Evolutionary conservation across 2,797 vertebrate species (phyloP), one percentile per base, ranked within the genome.

Genomic region (Tiaroga cobitis): DNA sequence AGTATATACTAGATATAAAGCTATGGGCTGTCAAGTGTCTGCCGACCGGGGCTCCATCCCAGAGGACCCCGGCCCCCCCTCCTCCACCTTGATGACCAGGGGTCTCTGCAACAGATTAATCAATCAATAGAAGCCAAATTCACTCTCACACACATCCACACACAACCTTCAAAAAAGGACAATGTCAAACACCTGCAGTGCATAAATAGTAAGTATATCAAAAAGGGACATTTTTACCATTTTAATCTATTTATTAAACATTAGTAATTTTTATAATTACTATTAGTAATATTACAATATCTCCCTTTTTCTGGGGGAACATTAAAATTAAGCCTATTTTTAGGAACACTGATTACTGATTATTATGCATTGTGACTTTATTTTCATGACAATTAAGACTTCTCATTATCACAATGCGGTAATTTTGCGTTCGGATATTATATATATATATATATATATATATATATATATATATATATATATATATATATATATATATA

Each of bases 71-170:
- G 2, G 29, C 39, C 39, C 6, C 13, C 18, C 37, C 26, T 21
- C 39, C 13, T 59, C 15, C 2, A 15, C 29, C 21, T 46, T 56
- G 6, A 70, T 84, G 74, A 79, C 34, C 67, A 72, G 19, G n/a
- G 39, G 46, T 34, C 49, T 70, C 51, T 84, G 37, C 73, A 78
- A 54, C 51, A 72, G 24, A 56, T 37, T 80, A 37, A 79, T 74
- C 1, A 56, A 61, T 79, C 39, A 83, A 54, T 43, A 70, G 24
- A 56, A 86, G 37, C 10, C 61, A 69, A 32, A 54, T 56, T 51
- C 32, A 3, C 37, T 37, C 37, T 6, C 61, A 70, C 21, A 84
- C 26, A 39, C 34, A 83, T 10, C n/a, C 43, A 70, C 74, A 61
- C n/a, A 16, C 34, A 75, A 69, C 51, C 26, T 56, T 37, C 19